Evolutionary conservation across 1,140 invertebrate species (phyloP), one percentile per base, ranked within the genome.

Genomic region (Macrobrachium nipponense): DNA sequence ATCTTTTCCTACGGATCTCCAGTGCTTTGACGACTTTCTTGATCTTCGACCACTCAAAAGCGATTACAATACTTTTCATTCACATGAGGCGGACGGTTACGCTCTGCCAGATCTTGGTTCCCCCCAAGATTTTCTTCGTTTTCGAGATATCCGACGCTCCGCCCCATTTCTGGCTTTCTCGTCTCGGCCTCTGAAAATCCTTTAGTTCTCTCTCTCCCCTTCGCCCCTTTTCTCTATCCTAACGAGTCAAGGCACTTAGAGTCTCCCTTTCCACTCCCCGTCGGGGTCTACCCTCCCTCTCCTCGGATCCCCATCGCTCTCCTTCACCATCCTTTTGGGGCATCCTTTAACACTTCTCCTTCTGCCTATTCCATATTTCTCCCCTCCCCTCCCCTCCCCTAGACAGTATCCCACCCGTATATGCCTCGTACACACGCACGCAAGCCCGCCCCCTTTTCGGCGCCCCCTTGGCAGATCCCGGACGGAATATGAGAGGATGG

Each of bases 401-500:
- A 43, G 73, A 17, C 73, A 44, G 73, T 73, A 23, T 44, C 73
- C 73, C 73, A 76, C 73, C 73, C 51, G 51, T 51, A 51, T 51
- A 51, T 51, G 51, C 51, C 51, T 51, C 51, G 51, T 51, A 51
- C 51, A 20, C 73, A 76, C 73, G n/a, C 73, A 58, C 43, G 43
- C 73, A 76, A 23, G 27, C 73, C 20, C 36, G 44, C 27, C 59
- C 73, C 73, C 73, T 76, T 43, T 51, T 51, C 51, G 51, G 51
- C 43, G 17, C 15, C 27, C 73, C 61, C 72, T 76, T 43, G 51
- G 73, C 64, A 76, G 81, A 75, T 23, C 72, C 73, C 27, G 62
- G 14, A 68, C 72, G 70, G 83, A 73, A 61, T 44, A 61, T 36
- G 68, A 86, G 66, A 66, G 73, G 72, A 83, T 64, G 81, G 20